Conservation (phyloP, 2,888 invertebrate genomes). For the Geotrupes spiniger region DNA sequence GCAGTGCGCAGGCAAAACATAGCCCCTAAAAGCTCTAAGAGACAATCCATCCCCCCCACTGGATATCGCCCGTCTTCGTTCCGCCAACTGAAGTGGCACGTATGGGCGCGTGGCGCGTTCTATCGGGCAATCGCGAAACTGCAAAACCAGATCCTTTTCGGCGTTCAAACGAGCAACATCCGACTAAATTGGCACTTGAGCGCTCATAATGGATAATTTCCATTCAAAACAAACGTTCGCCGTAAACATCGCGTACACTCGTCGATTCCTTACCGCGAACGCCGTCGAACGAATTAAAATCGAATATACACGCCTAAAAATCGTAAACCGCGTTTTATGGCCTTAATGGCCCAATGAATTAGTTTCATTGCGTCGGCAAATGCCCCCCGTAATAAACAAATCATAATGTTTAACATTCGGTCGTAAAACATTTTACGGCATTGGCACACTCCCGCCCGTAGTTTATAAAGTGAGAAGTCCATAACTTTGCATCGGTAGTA, state of each 20-base stretch:
- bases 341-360: slow-evolving; percentile 10
- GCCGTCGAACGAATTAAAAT: no score
- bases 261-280: not conserved
- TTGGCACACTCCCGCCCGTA: slow-evolving; percentile 33
- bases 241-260: not conserved
- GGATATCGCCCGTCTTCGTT: slow-evolving; percentile 31
- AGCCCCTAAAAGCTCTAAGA: slow-evolving; percentile 43
- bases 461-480: slow-evolving; percentile 42
- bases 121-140: slow-evolving; percentile 50
- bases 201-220: slow-evolving; percentile 46
- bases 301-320: no score
- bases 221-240: slow-evolving; percentile 40
- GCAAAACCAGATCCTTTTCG: slow-evolving; percentile 53
- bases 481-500: slow-evolving; percentile 45
- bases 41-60: slow-evolving; percentile 40
- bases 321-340: slow-evolving; percentile 6
- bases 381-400: slow-evolving; percentile 32
- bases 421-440: slow-evolving; percentile 38
- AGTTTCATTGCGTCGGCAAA: slow-evolving; percentile 18
- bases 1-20: slow-evolving; percentile 49
- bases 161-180: slow-evolving; percentile 58
- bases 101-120: slow-evolving; percentile 50
- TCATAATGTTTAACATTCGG: slow-evolving; percentile 26
- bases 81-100: slow-evolving; percentile 30
- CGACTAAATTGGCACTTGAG: slow-evolving; percentile 46